A percentile compares a stretch with the other conserved stretches of the same genome.
Evolutionary conservation across 2,113 vertebrate genomes (phyloP).

Genomic region (Bettongia penicillata): DNA sequence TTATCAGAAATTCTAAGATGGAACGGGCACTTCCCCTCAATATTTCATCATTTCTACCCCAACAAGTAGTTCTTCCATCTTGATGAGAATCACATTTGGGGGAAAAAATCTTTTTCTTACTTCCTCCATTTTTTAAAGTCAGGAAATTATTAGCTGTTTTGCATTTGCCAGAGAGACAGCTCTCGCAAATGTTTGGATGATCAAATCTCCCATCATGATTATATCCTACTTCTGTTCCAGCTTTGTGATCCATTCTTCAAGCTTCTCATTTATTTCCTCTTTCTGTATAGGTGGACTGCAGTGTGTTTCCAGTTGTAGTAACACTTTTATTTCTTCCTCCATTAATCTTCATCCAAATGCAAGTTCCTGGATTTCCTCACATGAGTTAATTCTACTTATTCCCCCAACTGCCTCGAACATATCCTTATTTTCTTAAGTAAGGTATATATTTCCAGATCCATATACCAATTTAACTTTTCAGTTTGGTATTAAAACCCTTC

Average conservation of each 20-base stretch:
- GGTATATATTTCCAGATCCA: background rate
- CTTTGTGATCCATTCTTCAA: background rate
- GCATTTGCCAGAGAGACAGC: background rate
- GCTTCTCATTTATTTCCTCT: background rate
- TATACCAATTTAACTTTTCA: background rate
- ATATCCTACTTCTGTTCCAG: background rate
- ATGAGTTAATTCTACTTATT: background rate
- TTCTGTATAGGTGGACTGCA: background rate
- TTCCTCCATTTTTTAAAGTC: background rate
- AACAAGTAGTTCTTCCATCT: background rate
- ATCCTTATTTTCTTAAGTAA: background rate
- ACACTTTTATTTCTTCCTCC: background rate
- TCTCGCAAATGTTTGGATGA: background rate
- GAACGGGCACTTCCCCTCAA: background rate
- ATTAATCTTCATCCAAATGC: background rate
- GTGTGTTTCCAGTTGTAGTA: background rate
- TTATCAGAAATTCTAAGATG: background rate
- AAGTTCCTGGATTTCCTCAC: background rate
- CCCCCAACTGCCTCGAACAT: background rate
- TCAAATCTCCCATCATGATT: background rate
- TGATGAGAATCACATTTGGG: background rate
- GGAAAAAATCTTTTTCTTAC: background rate
- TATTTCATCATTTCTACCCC: background rate
- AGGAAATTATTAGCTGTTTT: background rate
- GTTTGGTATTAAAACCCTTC: background rate